These are phyloP conservation scores for Apis laboriosa DNA, from an alignment of 1,140 invertebrate genomes.

Conservation along the genomic window DNA sequence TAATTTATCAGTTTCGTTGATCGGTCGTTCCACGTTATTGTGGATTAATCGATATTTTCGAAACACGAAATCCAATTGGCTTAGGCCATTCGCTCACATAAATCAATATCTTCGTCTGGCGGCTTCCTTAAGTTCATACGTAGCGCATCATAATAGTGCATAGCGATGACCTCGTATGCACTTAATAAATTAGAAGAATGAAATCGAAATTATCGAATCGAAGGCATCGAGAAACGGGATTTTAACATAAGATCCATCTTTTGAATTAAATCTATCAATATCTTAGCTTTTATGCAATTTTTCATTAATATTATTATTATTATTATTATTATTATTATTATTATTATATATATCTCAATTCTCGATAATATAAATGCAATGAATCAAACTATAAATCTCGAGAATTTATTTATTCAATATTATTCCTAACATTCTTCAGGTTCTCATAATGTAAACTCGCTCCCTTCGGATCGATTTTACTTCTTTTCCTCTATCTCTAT, in stretches of 20 bases:
- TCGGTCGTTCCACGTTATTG: not conserved
- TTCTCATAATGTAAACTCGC: not conserved
- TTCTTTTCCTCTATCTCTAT: too few species aligned
- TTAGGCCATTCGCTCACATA: not conserved
- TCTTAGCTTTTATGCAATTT: too few species aligned
- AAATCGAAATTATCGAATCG: not conserved
- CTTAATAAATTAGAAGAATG: not conserved
- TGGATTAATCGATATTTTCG: not conserved
- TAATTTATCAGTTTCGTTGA: not conserved
- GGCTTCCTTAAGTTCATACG: constrained; percentile 10
- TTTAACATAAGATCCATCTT: not conserved
- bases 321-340: too few species aligned
- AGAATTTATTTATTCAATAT: not conserved
- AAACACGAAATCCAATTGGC: constrained; percentile 11
- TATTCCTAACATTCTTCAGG: not conserved
- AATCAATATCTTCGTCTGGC: constrained; percentile 36
- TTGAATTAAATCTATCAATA: not conserved
- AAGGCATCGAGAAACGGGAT: not conserved
- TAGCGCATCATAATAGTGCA: not conserved
- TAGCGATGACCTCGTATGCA: constrained; percentile 4
- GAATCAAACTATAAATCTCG: not conserved
- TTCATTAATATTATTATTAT: too few species aligned
- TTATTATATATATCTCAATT: too few species aligned
- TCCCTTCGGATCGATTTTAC: not conserved
- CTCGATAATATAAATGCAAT: not conserved